phyloP scores from a whole-genome alignment of 2,888 invertebrate genomes.

The Dorcus hopei region DNA sequence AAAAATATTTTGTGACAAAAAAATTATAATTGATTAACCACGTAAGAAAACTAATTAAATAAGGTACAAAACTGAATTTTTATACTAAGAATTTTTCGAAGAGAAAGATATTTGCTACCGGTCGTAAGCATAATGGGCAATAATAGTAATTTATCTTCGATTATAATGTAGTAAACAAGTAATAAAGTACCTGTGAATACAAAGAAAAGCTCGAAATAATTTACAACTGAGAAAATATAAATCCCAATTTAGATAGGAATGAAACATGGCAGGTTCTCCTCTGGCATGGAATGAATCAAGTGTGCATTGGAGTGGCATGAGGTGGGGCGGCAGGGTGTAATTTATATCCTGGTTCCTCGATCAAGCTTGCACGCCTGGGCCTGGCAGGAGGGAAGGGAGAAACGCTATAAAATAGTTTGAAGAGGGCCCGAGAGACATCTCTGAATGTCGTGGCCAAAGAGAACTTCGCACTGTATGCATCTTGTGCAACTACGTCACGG shows the following conservation, averaged over 20 bases:
- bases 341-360: slow-evolving; percentile 46
- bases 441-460: slow-evolving; percentile 39
- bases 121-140: slow-evolving; percentile 14
- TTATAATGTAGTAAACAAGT: slow-evolving; percentile 17
- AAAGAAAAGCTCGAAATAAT: slow-evolving; percentile 11
- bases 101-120: slow-evolving; percentile 8
- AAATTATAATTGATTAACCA: too few species aligned
- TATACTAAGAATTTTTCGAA: too few species aligned
- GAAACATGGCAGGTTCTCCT: slow-evolving; percentile 40
- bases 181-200: slow-evolving; percentile 15
- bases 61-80: too few species aligned
- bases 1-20: too few species aligned
- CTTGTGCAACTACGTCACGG: slow-evolving; percentile 29
- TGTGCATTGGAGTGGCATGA: slow-evolving; percentile 25
- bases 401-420: slow-evolving; percentile 47
- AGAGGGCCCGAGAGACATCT: slow-evolving; percentile 47
- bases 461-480: slow-evolving; percentile 36
- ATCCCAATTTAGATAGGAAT: slow-evolving; percentile 42
- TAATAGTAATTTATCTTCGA: slow-evolving; percentile 19
- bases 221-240: slow-evolving; percentile 28
- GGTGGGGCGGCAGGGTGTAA: slow-evolving; percentile 32
- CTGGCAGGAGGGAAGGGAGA: slow-evolving; percentile 27
- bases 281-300: slow-evolving; percentile 42
- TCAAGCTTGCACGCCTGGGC: slow-evolving; percentile 40
- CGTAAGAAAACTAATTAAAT: too few species aligned